Conservation (phyloP, 2,888 invertebrate genomes). For the Erebia ligea region DNA sequence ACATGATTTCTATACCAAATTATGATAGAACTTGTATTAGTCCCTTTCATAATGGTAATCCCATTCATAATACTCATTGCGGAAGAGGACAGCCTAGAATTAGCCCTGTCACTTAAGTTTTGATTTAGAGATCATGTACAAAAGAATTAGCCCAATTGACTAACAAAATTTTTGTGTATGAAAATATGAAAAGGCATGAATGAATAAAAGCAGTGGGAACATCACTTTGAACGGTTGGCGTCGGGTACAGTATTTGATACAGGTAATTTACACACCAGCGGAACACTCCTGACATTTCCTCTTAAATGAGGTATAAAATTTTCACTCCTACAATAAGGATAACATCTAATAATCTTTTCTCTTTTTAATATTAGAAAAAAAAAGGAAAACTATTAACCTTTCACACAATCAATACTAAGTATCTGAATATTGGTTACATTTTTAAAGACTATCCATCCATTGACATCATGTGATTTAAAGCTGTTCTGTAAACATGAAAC, state of each 20-base stretch:
- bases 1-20: too few relatives aligned
- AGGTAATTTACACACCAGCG: slow-evolving; percentile 61
- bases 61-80: too few relatives aligned
- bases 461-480: not conserved
- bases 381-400: not conserved
- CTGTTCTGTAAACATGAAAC: not conserved
- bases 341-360: not conserved
- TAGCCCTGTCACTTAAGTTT: not conserved
- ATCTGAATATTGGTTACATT: not conserved
- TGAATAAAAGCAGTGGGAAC: slow-evolving; percentile 48
- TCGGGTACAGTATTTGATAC: slow-evolving; percentile 49
- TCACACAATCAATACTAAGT: not conserved
- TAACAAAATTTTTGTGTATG: not conserved
- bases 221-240: slow-evolving; percentile 59
- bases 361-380: not conserved
- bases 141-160: not conserved
- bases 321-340: slow-evolving; percentile 24
- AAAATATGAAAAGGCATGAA: slow-evolving; percentile 35
- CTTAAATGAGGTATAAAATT: slow-evolving; percentile 27
- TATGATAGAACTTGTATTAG: too few relatives aligned
- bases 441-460: not conserved
- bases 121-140: not conserved
- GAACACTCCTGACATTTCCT: slow-evolving; percentile 59
- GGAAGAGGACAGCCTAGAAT: too few relatives aligned
- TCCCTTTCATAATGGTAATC: too few relatives aligned